Conservation (phyloP, 1,140 invertebrate genomes). For the Thereuonema tuberculata region DNA sequence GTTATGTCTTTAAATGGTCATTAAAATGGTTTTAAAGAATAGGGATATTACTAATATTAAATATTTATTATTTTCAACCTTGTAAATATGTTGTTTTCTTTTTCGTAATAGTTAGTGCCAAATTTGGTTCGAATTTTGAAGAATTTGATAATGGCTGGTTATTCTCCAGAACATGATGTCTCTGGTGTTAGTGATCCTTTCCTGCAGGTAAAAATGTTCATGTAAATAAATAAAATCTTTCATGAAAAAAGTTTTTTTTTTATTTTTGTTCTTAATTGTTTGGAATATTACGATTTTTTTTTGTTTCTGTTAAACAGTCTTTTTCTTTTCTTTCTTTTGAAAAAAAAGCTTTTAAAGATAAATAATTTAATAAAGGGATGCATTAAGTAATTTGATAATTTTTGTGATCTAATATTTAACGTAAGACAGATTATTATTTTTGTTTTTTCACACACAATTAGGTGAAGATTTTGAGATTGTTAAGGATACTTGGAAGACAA, state of each 20-base stretch:
- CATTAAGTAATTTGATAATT: too few relatives aligned
- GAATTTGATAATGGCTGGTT: slow-evolving; percentile 93
- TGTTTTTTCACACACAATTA: slow-evolving; percentile 26
- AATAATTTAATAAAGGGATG: too few relatives aligned
- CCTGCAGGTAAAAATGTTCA: slow-evolving; percentile 56
- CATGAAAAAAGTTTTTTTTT: neutral
- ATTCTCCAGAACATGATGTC: slow-evolving; percentile 99
- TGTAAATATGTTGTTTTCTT: neutral
- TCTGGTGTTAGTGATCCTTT: slow-evolving; percentile 98
- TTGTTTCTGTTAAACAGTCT: neutral
- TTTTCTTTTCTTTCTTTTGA: neutral
- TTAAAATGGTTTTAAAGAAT: too few relatives aligned
- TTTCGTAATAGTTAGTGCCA: slow-evolving; percentile 75
- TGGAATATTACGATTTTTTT: neutral
- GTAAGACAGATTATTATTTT: too few relatives aligned
- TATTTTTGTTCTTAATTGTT: too few relatives aligned
- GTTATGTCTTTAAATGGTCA: too few relatives aligned
- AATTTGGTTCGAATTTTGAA: slow-evolving; percentile 96
- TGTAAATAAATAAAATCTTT: too few relatives aligned
- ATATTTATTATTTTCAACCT: too few relatives aligned
- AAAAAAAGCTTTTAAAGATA: neutral
- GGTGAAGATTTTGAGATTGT: slow-evolving; percentile 90
- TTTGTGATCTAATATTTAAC: too few relatives aligned
- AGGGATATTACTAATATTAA: too few relatives aligned
- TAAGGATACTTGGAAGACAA: slow-evolving; percentile 88